Conservation (phyloP, 1,140 invertebrate species). For the Stenopsyche tienmushanensis region DNA sequence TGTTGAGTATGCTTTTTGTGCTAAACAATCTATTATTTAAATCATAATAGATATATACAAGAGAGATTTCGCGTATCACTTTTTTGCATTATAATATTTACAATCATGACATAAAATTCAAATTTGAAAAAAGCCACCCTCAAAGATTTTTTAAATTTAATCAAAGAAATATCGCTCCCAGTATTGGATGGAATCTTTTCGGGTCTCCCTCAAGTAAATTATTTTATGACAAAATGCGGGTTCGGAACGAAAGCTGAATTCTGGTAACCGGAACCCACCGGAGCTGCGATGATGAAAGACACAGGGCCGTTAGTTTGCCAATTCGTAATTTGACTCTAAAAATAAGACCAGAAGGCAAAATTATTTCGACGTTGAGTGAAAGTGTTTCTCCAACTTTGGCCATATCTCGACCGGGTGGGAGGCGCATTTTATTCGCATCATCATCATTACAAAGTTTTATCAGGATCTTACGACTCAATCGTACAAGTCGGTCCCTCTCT, state of each 20-base stretch:
- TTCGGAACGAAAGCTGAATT: neutral
- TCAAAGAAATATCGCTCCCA: too few relatives aligned
- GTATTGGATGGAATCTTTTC: too few relatives aligned
- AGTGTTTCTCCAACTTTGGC: neutral
- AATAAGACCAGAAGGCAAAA: constrained; percentile 1
- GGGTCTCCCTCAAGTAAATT: too few relatives aligned
- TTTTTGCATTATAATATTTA: too few relatives aligned
- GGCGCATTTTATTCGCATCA: constrained; percentile 27
- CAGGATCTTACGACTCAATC: constrained; percentile 21
- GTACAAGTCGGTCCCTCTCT: neutral
- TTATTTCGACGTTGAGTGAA: neutral
- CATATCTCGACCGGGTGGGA: neutral
- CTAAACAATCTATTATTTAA: too few relatives aligned
- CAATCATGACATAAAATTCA: too few relatives aligned
- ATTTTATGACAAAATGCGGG: neutral
- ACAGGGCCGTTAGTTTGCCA: neutral
- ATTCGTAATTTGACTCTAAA: constrained; percentile 3
- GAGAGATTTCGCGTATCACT: too few relatives aligned
- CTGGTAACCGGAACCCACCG: neutral
- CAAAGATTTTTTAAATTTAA: too few relatives aligned
- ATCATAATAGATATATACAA: too few relatives aligned
- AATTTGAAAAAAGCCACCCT: too few relatives aligned
- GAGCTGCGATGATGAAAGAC: neutral
- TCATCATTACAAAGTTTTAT: constrained; percentile 31
- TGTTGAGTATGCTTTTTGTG: too few relatives aligned